Evolutionary conservation across 2,797 vertebrate species (phyloP).

Genomic region (Coccyzus lansbergi): DNA sequence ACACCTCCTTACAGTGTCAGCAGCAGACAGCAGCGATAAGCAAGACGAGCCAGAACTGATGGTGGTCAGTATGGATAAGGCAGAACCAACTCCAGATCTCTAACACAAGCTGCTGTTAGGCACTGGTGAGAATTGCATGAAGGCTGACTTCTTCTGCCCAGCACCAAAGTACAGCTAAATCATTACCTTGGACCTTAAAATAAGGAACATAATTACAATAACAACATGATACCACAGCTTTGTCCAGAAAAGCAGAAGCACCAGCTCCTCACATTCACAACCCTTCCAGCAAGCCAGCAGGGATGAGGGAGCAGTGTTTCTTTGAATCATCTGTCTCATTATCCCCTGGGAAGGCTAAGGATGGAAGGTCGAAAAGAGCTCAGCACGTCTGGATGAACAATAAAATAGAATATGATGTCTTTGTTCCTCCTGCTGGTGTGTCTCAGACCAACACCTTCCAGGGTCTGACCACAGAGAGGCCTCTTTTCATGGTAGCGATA

Average conservation of each 20-base stretch:
- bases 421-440: background rate
- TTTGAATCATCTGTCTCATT: background rate
- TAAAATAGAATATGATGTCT: background rate
- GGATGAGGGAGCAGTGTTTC: background rate
- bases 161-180: background rate
- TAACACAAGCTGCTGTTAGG: fast-evolving
- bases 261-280: background rate
- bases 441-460: background rate
- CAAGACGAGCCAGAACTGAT: background rate
- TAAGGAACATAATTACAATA: background rate
- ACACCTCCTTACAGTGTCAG: background rate
- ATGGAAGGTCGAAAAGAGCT: background rate
- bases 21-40: background rate
- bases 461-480: background rate
- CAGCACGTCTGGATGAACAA: background rate
- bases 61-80: background rate
- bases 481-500: fast-evolving
- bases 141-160: background rate
- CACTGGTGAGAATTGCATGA: background rate
- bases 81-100: background rate
- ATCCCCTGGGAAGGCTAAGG: background rate
- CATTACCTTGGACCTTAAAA: background rate
- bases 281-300: background rate
- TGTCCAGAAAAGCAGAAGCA: background rate
- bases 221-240: background rate